Base-by-base conservation (phyloP, 1,140 invertebrate genomes). In the Psix sp. region DNA sequence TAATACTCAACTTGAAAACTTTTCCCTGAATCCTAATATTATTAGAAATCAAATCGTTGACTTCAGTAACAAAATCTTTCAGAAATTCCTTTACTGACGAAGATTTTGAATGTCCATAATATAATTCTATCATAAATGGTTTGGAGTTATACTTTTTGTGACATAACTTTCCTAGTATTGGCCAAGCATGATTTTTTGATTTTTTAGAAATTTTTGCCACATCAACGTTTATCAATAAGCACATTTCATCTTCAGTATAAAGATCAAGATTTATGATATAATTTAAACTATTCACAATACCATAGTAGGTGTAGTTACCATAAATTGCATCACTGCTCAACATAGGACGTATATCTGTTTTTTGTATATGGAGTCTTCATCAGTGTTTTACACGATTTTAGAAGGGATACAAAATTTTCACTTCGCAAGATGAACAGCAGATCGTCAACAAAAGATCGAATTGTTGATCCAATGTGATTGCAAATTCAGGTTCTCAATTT, bases 61-160 rank as follows among this genome's bases (percentile, higher is more conserved):
- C 26, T 29, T 76, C 74, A 0, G 15, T 38, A 16, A 49, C 16
- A 39, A 76, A 67, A 6, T 63, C 29, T 13, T 62, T 10, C 11
- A 72, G 21, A 31, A 39, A 76, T 35, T 72, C 36, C 10, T 36
- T 35, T 3, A n/a, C 40, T 16, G 46, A 65, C 6, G 14, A 33
- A 11, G 67, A 67, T 21, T 76, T 76, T 9, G 67, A 51, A 35
- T 40, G 45, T 9, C 74, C 67, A 40, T 51, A 66, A 38, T 40
- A 72, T 43, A 62, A 17, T 2, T 26, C 54, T 38, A 72, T 49
- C 14, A 57, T 31, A 31, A 72, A 65, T 4, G 68, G 56, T 6
- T 54, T 45, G 1, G 39, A 52, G 15, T 52, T n/a, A 35, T 49
- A 67, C 26, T 59, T 15, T 10, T n/a, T 5, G 20, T 24, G 6